Evolutionary conservation across 2,113 vertebrate species (phyloP).

Genomic region (Sceloporus tristichus): DNA sequence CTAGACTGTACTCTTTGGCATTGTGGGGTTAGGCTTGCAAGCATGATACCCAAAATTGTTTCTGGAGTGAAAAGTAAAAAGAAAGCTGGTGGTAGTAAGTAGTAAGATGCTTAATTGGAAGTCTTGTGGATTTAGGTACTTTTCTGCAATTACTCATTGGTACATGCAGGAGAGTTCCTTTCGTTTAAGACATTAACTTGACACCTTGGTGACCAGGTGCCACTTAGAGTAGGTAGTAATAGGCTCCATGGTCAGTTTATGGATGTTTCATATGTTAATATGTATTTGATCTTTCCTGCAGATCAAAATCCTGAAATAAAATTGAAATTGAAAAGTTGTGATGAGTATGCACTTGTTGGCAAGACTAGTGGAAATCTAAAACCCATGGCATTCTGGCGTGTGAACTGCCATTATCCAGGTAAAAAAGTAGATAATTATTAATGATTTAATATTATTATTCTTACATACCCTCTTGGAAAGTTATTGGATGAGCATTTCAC

Average conservation of each 20-base stretch:
- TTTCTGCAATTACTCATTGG: too few species aligned
- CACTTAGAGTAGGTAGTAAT: background rate
- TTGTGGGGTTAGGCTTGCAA: too few species aligned
- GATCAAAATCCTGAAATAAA: background rate
- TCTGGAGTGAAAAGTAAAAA: too few species aligned
- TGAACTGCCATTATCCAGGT: background rate
- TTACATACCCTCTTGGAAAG: background rate
- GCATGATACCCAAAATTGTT: too few species aligned
- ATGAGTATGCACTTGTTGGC: background rate
- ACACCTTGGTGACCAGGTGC: background rate
- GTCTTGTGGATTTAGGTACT: too few species aligned
- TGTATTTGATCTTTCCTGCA: constrained; percentile 10
- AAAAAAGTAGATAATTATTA: background rate
- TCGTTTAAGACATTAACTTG: too few species aligned
- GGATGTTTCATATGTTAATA: background rate
- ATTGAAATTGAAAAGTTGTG: background rate
- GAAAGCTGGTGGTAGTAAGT: too few species aligned
- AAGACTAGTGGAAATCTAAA: background rate
- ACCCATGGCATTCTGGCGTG: background rate
- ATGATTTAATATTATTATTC: background rate
- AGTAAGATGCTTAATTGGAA: too few species aligned
- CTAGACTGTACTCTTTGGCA: too few species aligned
- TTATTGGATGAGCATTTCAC: background rate
- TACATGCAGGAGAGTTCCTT: too few species aligned
- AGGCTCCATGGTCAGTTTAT: background rate